Conservation (phyloP, 2,113 vertebrate genomes). For the Isurus oxyrinchus region DNA sequence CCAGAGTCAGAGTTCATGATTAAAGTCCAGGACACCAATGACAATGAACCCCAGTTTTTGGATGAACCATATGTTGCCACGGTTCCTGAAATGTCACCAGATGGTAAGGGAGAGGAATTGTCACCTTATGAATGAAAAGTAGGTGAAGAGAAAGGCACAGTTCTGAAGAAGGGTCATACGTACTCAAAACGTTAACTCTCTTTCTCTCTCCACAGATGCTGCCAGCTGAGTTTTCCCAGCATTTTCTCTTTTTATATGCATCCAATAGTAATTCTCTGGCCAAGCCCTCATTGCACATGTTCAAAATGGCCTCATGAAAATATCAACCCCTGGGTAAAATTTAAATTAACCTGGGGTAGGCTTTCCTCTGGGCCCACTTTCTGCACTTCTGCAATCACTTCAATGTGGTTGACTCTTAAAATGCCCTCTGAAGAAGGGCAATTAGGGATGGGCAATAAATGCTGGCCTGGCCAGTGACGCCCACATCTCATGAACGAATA, state of each 20-base stretch:
- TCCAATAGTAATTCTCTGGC: background rate
- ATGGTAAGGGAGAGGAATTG: conserved; percentile 59
- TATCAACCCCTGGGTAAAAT: background rate
- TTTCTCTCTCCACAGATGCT: too few species aligned
- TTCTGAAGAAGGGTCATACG: too few species aligned
- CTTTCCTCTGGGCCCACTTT: background rate
- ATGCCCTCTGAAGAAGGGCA: too few species aligned
- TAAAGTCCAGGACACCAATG: conserved; percentile 83
- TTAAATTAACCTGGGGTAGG: background rate
- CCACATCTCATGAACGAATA: too few species aligned
- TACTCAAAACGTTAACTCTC: too few species aligned
- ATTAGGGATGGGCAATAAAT: too few species aligned
- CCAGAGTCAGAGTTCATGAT: conserved; percentile 84
- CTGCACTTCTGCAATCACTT: too few species aligned
- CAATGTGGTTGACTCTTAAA: too few species aligned
- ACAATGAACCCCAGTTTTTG: conserved; percentile 80
- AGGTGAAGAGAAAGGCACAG: too few species aligned
- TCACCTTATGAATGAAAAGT: background rate
- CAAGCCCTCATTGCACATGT: background rate
- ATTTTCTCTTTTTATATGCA: too few species aligned
- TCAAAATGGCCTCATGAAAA: background rate
- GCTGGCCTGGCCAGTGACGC: too few species aligned
- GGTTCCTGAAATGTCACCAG: conserved; percentile 85
- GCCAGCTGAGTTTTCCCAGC: too few species aligned
- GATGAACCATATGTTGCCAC: conserved; percentile 77